Base-by-base conservation (phyloP, 1,140 invertebrate genomes). In the Drosophila subobscura region DNA sequence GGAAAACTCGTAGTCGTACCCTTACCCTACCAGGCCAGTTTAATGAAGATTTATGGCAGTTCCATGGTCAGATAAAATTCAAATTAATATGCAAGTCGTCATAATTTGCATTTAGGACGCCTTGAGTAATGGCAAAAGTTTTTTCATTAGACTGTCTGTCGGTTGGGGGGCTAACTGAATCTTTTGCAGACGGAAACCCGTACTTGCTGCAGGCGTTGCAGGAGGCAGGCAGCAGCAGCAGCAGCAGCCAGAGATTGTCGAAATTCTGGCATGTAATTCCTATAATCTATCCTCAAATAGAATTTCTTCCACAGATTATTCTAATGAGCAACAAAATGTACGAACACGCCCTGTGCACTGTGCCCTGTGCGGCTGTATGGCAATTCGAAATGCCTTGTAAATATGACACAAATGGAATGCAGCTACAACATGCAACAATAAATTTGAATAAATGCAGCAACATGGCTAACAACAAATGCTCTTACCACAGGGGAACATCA, bases 101-200 rank as follows among this genome's bases (percentile, higher is more conserved):
- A 67, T 75, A 54, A 88, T 85, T 86, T 86, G 72, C 80, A 85
- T 84, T 85, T 67, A 77, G 63, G 51, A 58, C 72, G 50, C 51
- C 45, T 37, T 65, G 49, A 71, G 56, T 81, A 81, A 86, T 81
- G 83, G 70, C 52, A 33, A 81, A 85, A 85, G 81, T 85, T 85
- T 72, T 77, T 77, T 68, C 72, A 76, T 77, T 77, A 76, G 63
- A 60, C 56, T 76, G 64, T 75, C 63, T 20, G 16, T 20, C 16
- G 16, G 16, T 20, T 20, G 46, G 55, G 45, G 25, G 25, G 33
- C 61, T 60, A 75, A 75, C 72, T 70, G 64, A 76, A 70, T 76
- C 53, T 72, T 63, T 50, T 25, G 37, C 37, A 52, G n/a, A 20
- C 16, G 16, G 16, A 20, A 20, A 20, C 16, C 16, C 16, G 16